phyloP scores from a whole-genome alignment of 2,797 vertebrate species.

The Myripristis murdjan region DNA sequence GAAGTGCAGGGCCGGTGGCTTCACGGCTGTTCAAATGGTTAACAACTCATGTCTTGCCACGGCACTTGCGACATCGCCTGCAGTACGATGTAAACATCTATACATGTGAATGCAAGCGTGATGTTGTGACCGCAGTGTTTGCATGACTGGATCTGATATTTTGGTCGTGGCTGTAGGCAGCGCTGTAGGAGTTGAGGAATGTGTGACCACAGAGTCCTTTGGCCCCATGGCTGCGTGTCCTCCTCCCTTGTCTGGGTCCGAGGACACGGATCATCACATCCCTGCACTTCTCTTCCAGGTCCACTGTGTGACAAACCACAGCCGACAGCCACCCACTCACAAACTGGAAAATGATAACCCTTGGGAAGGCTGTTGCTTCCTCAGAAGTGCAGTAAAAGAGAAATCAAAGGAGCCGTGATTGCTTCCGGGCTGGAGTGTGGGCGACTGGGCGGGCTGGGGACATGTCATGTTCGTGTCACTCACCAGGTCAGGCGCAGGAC shows the following conservation, averaged over 20 bases:
- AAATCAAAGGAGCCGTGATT: constrained; percentile 73
- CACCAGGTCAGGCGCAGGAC: constrained; percentile 52
- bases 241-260: constrained; percentile 77
- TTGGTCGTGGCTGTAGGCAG: constrained; percentile 82
- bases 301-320: constrained; percentile 83
- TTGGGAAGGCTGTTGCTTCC: constrained; percentile 63
- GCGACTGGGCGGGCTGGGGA: constrained; percentile 73
- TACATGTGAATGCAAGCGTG: constrained; percentile 65
- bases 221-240: constrained; percentile 70
- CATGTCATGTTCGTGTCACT: constrained; percentile 75
- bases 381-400: constrained; percentile 65
- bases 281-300: constrained; percentile 77
- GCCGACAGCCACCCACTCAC: constrained; percentile 84
- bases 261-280: constrained; percentile 77
- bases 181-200: constrained; percentile 86
- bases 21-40: constrained; percentile 3
- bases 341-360: constrained; percentile 85
- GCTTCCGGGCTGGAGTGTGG: constrained; percentile 82
- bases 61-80: constrained; percentile 31
- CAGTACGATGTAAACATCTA: constrained; percentile 66
- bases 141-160: constrained; percentile 82
- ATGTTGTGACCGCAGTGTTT: constrained; percentile 72
- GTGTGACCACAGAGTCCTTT: constrained; percentile 81
- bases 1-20: not conserved
- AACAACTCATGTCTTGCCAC: constrained; percentile 16